These are phyloP conservation scores for Furcifer pardalis DNA, from an alignment of 2,797 vertebrate species.

Conservation along the genomic window DNA sequence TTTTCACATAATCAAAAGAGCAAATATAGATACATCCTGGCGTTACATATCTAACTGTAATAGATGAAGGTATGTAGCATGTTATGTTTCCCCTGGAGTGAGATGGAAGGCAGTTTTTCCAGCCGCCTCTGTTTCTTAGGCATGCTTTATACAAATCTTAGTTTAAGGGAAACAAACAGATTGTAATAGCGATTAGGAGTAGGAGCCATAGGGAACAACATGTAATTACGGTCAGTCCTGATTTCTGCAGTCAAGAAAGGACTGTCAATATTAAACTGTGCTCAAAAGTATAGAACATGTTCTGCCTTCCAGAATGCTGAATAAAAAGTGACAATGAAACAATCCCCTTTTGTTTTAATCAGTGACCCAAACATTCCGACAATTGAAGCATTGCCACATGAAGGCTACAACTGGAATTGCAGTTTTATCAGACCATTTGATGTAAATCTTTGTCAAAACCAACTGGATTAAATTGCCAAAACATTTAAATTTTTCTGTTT, in stretches of 20 bases:
- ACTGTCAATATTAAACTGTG: conserved; percentile 26
- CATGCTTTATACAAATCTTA: neutral
- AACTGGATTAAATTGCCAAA: conserved; percentile 9
- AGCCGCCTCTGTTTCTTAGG: neutral
- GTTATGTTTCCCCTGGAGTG: neutral
- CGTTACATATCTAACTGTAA: neutral
- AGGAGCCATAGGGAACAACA: conserved; percentile 42
- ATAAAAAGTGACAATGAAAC: neutral
- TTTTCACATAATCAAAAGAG: no score
- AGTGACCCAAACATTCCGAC: neutral
- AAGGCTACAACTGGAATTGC: conserved; percentile 3
- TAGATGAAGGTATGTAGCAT: neutral
- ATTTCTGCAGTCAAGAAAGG: conserved; percentile 39
- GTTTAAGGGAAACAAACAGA: neutral
- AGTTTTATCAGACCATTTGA: conserved; percentile 23
- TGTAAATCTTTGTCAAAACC: neutral
- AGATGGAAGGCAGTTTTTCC: neutral
- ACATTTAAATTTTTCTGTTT: conserved; percentile 29
- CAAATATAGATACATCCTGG: no score
- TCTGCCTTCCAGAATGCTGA: conserved; percentile 5
- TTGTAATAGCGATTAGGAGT: conserved; percentile 39
- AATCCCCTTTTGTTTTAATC: conserved; percentile 7
- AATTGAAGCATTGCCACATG: neutral
- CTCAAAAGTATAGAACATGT: conserved; percentile 1
- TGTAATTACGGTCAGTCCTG: neutral